These are phyloP conservation scores for Chrysotoxum bicinctum DNA, from an alignment of 2,888 invertebrate species.

Conservation along the genomic window DNA sequence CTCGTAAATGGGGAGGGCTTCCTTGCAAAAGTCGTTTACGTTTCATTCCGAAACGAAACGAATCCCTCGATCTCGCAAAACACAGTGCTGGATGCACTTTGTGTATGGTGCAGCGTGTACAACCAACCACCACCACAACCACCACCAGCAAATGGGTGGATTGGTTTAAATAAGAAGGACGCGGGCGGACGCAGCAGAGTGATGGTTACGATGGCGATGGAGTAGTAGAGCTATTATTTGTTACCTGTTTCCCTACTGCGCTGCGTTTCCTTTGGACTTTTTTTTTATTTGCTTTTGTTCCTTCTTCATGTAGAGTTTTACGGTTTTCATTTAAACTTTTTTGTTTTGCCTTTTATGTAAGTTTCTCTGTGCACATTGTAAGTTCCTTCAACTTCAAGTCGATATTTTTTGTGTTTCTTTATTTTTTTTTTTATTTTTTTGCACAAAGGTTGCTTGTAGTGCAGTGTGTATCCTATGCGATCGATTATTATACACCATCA, in stretches of 20 bases:
- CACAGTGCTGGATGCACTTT: constrained; percentile 68
- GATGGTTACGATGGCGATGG: constrained; percentile 50
- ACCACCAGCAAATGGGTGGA: constrained; percentile 11
- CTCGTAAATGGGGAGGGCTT: constrained; percentile 48
- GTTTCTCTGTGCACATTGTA: constrained; percentile 60
- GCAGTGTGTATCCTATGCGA: constrained; percentile 20
- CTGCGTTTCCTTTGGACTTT: constrained; percentile 54
- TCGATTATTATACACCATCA: constrained; percentile 38
- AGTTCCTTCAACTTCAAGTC: constrained; percentile 72
- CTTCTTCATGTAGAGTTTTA: constrained; percentile 65
- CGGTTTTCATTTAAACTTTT: constrained; percentile 62
- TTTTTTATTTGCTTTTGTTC: constrained; percentile 51
- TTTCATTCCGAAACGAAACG: constrained; percentile 26
- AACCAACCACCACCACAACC: constrained; percentile 22
- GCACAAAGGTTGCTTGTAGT: constrained; percentile 49
- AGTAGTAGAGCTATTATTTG: constrained; percentile 68
- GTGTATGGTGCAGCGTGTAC: constrained; percentile 40
- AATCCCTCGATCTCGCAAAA: constrained; percentile 57
- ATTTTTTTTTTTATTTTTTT: constrained; percentile 32
- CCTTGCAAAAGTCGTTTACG: constrained; percentile 53
- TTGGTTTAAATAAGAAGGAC: constrained; percentile 17
- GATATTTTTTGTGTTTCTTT: constrained; percentile 41
- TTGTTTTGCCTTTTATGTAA: constrained; percentile 55
- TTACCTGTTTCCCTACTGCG: constrained; percentile 72
- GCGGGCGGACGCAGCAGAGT: constrained; percentile 19